These are phyloP conservation scores for Acrocephalus scirpaceus DNA, from an alignment of 2,797 vertebrate species.

Conservation along the genomic window DNA sequence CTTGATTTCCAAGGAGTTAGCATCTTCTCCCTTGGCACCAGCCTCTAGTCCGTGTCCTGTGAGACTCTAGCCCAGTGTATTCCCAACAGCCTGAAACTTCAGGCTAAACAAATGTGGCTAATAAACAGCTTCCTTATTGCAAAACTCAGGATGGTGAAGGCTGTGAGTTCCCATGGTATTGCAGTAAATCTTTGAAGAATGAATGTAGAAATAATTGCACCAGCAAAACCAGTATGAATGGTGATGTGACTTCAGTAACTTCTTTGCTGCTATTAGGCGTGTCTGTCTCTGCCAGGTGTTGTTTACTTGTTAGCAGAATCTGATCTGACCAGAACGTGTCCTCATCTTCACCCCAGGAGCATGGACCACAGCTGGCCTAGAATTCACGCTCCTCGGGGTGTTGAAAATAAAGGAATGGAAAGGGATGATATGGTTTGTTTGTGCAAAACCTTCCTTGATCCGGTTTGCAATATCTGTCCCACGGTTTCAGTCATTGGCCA, in stretches of 20 bases:
- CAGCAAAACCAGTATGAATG: slow-evolving; percentile 25
- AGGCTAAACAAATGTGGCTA: not conserved
- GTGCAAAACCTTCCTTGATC: not conserved
- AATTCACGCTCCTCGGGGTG: not conserved
- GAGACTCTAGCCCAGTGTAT: not conserved
- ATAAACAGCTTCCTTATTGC: not conserved
- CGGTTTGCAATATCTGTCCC: not conserved
- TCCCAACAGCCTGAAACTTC: not conserved
- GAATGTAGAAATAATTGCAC: slow-evolving; percentile 52
- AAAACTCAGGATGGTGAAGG: not conserved
- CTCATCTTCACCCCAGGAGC: not conserved
- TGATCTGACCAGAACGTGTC: not conserved
- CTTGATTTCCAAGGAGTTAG: not conserved
- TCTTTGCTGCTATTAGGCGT: slow-evolving; percentile 34
- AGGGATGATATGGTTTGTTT: not conserved
- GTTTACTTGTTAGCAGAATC: not conserved
- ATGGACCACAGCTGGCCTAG: slow-evolving; percentile 18
- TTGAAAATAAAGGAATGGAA: not conserved
- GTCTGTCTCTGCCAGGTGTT: not conserved
- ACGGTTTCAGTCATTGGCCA: not conserved
- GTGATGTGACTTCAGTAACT: not conserved
- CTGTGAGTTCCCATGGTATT: not conserved
- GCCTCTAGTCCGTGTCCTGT: not conserved
- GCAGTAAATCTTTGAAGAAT: not conserved
- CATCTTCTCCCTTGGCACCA: not conserved